Evolutionary conservation across 2,888 invertebrate species (phyloP).

Genomic region (Rhagium mordax): DNA sequence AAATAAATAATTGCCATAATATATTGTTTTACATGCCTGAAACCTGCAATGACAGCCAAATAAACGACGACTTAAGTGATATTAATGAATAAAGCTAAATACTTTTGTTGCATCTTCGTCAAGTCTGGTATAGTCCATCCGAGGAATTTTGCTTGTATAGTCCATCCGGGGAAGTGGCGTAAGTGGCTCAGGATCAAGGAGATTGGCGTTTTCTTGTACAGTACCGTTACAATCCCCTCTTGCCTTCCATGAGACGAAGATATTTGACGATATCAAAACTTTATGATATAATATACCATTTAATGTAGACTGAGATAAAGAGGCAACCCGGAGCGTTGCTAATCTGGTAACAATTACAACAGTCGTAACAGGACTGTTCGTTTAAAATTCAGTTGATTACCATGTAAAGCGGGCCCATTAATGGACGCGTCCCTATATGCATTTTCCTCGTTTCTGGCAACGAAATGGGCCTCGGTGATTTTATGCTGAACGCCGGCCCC

Average conservation of each 20-base stretch:
- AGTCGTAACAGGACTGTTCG: background rate
- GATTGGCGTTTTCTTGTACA: background rate
- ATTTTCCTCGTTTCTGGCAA: conserved; percentile 37
- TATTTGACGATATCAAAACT: no score
- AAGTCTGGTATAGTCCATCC: no score
- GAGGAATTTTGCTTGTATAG: no score
- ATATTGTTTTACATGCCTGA: conserved; percentile 1
- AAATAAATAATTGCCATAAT: conserved; percentile 23
- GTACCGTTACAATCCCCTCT: background rate
- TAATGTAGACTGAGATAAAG: background rate
- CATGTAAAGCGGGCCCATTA: conserved; percentile 6
- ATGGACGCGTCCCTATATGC: conserved; percentile 37
- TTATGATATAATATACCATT: background rate
- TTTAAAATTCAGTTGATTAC: background rate
- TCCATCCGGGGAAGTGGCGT: no score
- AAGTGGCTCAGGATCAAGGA: no score
- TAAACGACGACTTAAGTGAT: conserved; percentile 10
- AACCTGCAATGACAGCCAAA: background rate
- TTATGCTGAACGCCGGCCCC: conserved; percentile 19
- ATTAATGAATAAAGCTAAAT: conserved; percentile 10
- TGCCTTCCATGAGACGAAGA: no score
- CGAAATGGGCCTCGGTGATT: conserved; percentile 28
- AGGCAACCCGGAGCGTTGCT: background rate
- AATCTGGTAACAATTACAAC: background rate
- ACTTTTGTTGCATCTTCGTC: background rate